phyloP scores from a whole-genome alignment of 1,140 invertebrate species.

The Tetragnatha versicolor region DNA sequence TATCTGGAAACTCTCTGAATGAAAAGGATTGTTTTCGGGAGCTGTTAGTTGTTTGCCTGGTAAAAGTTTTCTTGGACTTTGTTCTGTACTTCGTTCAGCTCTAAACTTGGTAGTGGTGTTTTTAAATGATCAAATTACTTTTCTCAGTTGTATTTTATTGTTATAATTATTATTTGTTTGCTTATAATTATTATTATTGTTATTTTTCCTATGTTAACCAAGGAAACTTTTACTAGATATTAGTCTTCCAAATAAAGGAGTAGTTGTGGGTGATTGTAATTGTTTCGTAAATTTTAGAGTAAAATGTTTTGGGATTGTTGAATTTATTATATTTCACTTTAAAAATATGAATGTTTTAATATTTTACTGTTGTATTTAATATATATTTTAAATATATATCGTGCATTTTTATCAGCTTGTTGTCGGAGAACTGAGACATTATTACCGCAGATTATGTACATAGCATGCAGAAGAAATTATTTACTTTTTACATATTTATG shows the following conservation, averaged over 20 bases:
- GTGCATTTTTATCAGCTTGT: too few relatives aligned
- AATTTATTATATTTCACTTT: background rate
- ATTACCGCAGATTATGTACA: too few relatives aligned
- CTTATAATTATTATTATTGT: conserved; percentile 25
- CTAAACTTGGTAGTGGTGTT: conserved; percentile 31
- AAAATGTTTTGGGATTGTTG: conserved; percentile 44
- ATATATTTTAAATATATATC: too few relatives aligned
- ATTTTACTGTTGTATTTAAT: too few relatives aligned
- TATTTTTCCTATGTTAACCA: conserved; percentile 30
- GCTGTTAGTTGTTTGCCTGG: conserved; percentile 35
- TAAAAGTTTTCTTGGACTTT: conserved; percentile 55
- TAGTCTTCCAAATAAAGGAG: conserved; percentile 55
- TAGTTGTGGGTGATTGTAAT: conserved; percentile 10
- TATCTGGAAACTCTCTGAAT: conserved; percentile 35
- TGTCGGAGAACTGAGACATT: too few relatives aligned
- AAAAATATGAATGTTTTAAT: too few relatives aligned
- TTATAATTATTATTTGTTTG: conserved; percentile 35
- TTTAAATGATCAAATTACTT: conserved; percentile 29
- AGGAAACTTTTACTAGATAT: conserved; percentile 55
- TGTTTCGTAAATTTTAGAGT: conserved; percentile 12
- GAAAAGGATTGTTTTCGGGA: conserved; percentile 50
- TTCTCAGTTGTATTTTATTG: conserved; percentile 30
- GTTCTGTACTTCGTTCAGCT: background rate
- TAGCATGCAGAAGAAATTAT: too few relatives aligned
- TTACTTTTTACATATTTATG: too few relatives aligned